These are phyloP conservation scores for Neocrepidodera transversa DNA, from an alignment of 2,888 invertebrate genomes.

Conservation along the genomic window DNA sequence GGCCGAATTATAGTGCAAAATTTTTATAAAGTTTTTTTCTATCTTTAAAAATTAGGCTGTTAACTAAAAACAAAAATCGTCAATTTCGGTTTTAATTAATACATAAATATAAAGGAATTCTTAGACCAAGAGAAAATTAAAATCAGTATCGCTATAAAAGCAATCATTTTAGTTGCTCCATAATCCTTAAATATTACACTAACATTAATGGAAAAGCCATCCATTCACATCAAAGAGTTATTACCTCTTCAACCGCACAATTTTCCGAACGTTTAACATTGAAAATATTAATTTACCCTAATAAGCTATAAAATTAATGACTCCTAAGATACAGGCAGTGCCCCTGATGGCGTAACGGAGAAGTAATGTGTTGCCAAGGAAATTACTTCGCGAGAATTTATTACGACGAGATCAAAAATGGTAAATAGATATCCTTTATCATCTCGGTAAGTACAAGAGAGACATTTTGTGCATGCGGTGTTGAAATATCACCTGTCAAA, in stretches of 20 bases:
- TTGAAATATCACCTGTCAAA: slow-evolving; percentile 14
- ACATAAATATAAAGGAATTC: no score
- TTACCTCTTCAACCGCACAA: slow-evolving; percentile 8
- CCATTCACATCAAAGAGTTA: slow-evolving; percentile 2
- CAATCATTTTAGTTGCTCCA: neutral
- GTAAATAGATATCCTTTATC: slow-evolving; percentile 22
- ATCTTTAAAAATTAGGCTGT: no score
- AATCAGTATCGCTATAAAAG: no score
- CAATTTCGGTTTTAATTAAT: no score
- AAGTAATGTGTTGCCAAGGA: slow-evolving; percentile 23
- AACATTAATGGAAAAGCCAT: slow-evolving; percentile 1
- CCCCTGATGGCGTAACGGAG: neutral
- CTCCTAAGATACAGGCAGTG: slow-evolving; percentile 8
- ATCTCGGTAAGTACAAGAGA: slow-evolving; percentile 13
- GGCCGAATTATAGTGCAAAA: no score
- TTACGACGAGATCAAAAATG: slow-evolving; percentile 22
- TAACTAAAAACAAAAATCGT: no score
- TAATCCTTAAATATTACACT: neutral
- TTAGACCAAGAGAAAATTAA: no score
- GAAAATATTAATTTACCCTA: slow-evolving; percentile 26
- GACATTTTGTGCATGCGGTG: slow-evolving; percentile 16
- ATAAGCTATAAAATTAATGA: slow-evolving; percentile 27
- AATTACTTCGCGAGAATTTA: slow-evolving; percentile 24
- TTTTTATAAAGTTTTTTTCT: no score
- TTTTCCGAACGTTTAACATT: slow-evolving; percentile 21